phyloP scores from a whole-genome alignment of 2,797 vertebrate species.

The Perodicticus potto region DNA sequence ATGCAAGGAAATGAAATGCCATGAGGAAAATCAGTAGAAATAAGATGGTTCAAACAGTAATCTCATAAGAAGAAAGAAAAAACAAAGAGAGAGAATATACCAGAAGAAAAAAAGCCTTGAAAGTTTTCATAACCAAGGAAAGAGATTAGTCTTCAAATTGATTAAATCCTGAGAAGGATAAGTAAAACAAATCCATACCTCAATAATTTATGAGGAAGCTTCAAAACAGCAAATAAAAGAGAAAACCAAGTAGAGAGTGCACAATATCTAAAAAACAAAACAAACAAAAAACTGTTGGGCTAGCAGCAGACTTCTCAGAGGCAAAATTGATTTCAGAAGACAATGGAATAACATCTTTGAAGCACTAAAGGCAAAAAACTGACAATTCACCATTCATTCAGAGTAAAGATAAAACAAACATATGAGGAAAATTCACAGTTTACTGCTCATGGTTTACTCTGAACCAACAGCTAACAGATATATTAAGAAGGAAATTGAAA shows the following conservation, averaged over 20 bases:
- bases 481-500: constrained; percentile 30
- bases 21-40: not conserved
- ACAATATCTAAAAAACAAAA: not conserved
- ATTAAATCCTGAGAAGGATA: not conserved
- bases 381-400: not conserved
- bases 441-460: not conserved
- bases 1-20: not conserved
- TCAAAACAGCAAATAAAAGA: constrained; percentile 41
- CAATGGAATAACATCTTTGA: constrained; percentile 34
- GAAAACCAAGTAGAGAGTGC: not conserved
- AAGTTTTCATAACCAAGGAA: not conserved
- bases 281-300: not conserved
- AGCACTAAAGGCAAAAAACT: constrained; percentile 29
- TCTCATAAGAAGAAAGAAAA: not conserved
- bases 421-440: constrained; percentile 4
- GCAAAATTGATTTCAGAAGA: constrained; percentile 57
- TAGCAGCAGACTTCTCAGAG: constrained; percentile 32
- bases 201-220: not conserved
- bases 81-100: not conserved
- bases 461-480: not conserved
- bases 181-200: constrained; percentile 18
- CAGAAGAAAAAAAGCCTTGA: constrained; percentile 12
- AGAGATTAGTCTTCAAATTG: constrained; percentile 14
- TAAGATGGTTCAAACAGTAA: not conserved
- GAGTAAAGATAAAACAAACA: constrained; percentile 48